Base-by-base conservation (phyloP, 1,140 invertebrate genomes). In the Eriosoma lanigerum region DNA sequence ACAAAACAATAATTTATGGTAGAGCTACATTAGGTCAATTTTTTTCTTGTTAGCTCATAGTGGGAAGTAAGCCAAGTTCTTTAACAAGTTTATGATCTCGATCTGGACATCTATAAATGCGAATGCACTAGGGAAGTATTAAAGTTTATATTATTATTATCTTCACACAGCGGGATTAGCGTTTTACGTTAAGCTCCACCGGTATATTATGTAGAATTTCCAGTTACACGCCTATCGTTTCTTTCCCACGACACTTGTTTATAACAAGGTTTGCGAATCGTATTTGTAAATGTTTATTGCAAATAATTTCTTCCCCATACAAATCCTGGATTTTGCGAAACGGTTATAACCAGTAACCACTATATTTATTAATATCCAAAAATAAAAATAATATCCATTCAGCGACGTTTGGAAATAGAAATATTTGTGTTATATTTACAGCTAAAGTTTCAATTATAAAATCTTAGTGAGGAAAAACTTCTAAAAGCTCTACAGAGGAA, bases 101-200 rank as follows among this genome's bases (percentile, higher is more conserved):
- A 8, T 46, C 24, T 50, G 68, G 38, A 68, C 66, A 24, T 48
- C 38, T 38, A 68, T 48, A 68, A 48, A 52, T 52, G 29, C 26
- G 46, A 26, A 50, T 50, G 24, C 17, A 26, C 46, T 4, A 8
- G 68, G 24, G 19, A 52, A 52, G 46, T 44, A 50, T 70, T 70
- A 70, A 70, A 70, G 24, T 50, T 70, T 52, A 29, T 72, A 29
- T 50, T 52, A 52, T 29, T 72, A 29, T 50, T 52, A 52, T 29
- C 12, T 15, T 50, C 26, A 50, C 46, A 72, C 66, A 70, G 26
- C 17, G 24, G 66, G 44, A 70, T 70, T 50, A 50, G 66, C 48
- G 68, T 52, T 72, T 72, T 52, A 72, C 17, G 24, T 72, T 52
- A 72, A 72, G 68, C 68, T 48, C 44, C 24, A 48, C 15, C 66